Evolutionary conservation across 2,113 vertebrate species (phyloP).

Genomic region (Reinhardtius hippoglossoides): DNA sequence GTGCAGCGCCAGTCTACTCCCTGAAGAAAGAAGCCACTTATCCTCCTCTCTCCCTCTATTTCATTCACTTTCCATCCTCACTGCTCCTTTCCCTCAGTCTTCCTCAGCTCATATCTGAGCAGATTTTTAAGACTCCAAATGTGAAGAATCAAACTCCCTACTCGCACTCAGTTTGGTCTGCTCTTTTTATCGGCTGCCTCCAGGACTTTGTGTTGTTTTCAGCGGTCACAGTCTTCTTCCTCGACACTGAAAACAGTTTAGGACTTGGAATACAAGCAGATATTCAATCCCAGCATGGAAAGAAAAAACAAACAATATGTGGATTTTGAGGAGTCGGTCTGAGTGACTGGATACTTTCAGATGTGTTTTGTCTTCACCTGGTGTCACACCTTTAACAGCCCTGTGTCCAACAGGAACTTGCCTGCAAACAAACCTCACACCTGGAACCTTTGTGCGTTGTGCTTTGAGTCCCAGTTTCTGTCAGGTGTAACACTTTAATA

Average conservation of each 20-base stretch:
- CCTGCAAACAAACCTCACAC: conserved; percentile 34
- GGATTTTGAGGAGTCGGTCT: background rate
- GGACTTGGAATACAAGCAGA: conserved; percentile 11
- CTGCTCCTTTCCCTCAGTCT: conserved; percentile 58
- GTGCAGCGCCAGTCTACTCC: conserved; percentile 15
- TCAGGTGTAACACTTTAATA: conserved; percentile 52
- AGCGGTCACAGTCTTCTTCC: conserved; percentile 35
- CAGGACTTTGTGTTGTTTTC: conserved; percentile 53
- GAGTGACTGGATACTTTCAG: conserved; percentile 20
- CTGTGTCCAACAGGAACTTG: conserved; percentile 20
- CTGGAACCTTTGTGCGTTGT: conserved; percentile 61
- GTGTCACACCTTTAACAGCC: conserved; percentile 30
- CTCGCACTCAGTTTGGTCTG: conserved; percentile 30
- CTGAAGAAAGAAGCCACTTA: conserved; percentile 19
- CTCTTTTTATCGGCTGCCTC: conserved; percentile 45
- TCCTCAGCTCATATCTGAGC: conserved; percentile 67
- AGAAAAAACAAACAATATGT: background rate
- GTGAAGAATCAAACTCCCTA: conserved; percentile 62
- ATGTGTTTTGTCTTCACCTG: background rate
- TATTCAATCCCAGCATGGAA: conserved; percentile 48
- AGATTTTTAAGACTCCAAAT: conserved; percentile 70
- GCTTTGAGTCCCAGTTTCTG: conserved; percentile 36
- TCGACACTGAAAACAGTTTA: background rate
- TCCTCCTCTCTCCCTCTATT: conserved; percentile 1
- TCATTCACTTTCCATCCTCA: conserved; percentile 10